A percentile compares a stretch with the other conserved stretches of the same genome.
phyloP scores from a whole-genome alignment of 2,113 vertebrate genomes.

The Nipponia nippon region DNA sequence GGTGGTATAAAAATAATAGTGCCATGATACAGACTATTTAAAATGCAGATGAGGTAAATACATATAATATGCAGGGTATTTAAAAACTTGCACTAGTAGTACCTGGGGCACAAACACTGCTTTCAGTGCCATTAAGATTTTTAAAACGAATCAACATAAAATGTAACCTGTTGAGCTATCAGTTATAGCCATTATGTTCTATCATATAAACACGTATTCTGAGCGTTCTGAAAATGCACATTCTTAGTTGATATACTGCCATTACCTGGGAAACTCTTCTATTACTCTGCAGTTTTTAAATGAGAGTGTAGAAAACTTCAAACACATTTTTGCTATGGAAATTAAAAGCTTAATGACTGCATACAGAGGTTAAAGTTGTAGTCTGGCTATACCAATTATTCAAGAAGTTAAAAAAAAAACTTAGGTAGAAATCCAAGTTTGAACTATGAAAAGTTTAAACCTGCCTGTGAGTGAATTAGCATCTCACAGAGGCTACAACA shows the following conservation, averaged over 20 bases:
- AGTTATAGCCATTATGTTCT: background rate
- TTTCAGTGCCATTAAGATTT: background rate
- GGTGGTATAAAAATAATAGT: background rate
- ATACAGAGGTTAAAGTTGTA: background rate
- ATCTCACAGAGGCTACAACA: background rate
- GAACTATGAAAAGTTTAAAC: background rate
- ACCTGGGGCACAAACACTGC: background rate
- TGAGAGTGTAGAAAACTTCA: background rate
- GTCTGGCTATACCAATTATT: background rate
- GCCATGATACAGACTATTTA: background rate
- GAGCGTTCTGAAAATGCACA: background rate
- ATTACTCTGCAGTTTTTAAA: background rate
- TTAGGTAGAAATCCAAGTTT: background rate
- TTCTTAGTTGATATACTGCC: background rate
- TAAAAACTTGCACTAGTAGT: background rate
- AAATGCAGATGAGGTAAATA: background rate
- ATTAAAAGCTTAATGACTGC: background rate
- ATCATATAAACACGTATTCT: background rate
- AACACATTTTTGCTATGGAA: background rate
- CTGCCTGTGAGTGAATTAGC: background rate
- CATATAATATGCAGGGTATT: background rate
- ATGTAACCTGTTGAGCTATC: background rate
- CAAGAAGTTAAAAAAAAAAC: background rate
- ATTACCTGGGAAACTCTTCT: background rate
- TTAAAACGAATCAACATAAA: background rate